Percentiles rank a stretch among this genome's conserved stretches.
Evolutionary conservation across 2,888 invertebrate species (phyloP).

Genomic region (Napeogenes inachia): DNA sequence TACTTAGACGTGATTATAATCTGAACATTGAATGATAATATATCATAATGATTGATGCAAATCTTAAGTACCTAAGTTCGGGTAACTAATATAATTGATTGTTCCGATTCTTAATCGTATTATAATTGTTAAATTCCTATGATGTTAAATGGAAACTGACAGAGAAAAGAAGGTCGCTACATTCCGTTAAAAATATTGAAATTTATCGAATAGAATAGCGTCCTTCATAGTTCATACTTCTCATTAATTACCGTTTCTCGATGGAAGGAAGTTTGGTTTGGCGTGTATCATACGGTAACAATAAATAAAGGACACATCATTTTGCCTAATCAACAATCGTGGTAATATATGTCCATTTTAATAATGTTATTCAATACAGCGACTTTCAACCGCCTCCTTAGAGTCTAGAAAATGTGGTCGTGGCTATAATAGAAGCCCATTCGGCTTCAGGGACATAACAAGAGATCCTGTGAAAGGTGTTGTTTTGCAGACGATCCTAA

Average conservation of each 20-base stretch:
- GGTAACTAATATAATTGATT: conserved; percentile 14
- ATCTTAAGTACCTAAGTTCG: background rate
- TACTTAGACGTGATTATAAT: too few relatives aligned
- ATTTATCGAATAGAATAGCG: conserved; percentile 23
- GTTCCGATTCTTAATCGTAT: conserved; percentile 15
- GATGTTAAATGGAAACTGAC: conserved; percentile 30
- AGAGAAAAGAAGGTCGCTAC: conserved; percentile 21
- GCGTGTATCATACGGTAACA: conserved; percentile 12
- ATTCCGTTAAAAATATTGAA: conserved; percentile 9
- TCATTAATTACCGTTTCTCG: conserved; percentile 39
- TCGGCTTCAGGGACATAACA: too few relatives aligned
- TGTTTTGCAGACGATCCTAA: too few relatives aligned
- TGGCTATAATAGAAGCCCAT: too few relatives aligned
- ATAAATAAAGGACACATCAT: conserved; percentile 30
- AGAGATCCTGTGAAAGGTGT: too few relatives aligned
- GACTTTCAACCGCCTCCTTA: too few relatives aligned
- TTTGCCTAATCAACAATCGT: conserved; percentile 27
- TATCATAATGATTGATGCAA: background rate
- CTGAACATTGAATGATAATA: too few relatives aligned
- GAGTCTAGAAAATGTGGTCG: too few relatives aligned
- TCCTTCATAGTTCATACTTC: conserved; percentile 36
- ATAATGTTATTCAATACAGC: too few relatives aligned
- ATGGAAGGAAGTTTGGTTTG: conserved; percentile 45
- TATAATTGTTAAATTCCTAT: conserved; percentile 22
- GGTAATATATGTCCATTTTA: too few relatives aligned